Conservation (phyloP, 2,113 vertebrate species). For the Grammomys dolichurus region DNA sequence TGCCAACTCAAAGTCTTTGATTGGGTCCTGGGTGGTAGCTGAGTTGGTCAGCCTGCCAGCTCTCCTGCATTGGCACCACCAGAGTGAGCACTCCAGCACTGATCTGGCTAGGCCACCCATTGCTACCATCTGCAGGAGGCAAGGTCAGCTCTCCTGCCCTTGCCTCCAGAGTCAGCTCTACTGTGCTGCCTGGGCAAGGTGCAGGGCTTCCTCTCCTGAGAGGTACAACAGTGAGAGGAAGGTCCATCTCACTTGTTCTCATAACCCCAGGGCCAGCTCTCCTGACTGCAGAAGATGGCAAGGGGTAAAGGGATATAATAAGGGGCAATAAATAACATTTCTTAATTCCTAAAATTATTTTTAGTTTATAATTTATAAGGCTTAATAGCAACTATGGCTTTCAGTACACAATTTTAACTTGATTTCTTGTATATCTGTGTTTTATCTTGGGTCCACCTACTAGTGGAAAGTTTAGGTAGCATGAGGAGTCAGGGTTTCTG, state of each 20-base stretch:
- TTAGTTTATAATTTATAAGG: background rate
- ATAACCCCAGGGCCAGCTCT: no score
- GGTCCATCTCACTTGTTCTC: background rate
- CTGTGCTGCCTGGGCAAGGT: background rate
- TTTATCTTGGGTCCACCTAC: background rate
- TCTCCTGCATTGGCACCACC: background rate
- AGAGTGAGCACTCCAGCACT: background rate
- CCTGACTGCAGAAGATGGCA: background rate
- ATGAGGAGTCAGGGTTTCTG: background rate
- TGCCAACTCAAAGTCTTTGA: background rate
- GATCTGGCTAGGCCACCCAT: background rate
- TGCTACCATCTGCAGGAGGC: background rate
- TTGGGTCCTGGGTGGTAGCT: background rate
- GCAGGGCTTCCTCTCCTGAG: background rate
- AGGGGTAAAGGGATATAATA: background rate
- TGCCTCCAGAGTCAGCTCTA: background rate
- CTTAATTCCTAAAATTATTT: background rate
- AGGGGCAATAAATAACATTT: background rate
- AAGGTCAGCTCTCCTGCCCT: background rate
- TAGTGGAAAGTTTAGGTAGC: background rate
- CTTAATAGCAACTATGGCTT: constrained; percentile 1
- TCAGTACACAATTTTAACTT: background rate
- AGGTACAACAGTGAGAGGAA: background rate
- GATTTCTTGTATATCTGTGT: background rate
- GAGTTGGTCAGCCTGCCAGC: background rate